Conservation (phyloP, 2,797 vertebrate species). For the Spea hammondii region DNA sequence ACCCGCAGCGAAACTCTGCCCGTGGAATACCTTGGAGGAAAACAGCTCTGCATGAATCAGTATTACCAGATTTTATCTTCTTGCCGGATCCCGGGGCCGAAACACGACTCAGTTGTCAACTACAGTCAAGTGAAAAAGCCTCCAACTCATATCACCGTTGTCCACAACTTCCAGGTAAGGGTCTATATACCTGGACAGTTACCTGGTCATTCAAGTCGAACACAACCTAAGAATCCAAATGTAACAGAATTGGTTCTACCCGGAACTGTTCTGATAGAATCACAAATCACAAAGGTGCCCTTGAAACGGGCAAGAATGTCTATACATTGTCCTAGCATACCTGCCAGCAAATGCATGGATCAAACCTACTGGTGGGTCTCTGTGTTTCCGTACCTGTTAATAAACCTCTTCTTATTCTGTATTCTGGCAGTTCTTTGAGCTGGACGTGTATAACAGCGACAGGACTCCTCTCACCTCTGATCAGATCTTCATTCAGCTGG, state of each 20-base stretch:
- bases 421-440: constrained; percentile 81
- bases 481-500: constrained; percentile 90
- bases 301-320: too few relatives aligned
- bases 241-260: too few relatives aligned
- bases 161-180: constrained; percentile 95
- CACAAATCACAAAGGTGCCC: too few relatives aligned
- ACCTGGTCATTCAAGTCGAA: too few relatives aligned
- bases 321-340: too few relatives aligned
- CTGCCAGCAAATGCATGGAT: not conserved
- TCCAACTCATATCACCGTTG: constrained; percentile 86
- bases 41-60: constrained; percentile 96
- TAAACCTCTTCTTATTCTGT: not conserved
- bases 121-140: constrained; percentile 72
- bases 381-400: not conserved
- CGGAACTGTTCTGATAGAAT: too few relatives aligned
- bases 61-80: constrained; percentile 95
- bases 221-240: too few relatives aligned
- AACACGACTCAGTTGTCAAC: constrained; percentile 84
- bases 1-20: constrained; percentile 81
- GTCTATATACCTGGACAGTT: too few relatives aligned
- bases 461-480: constrained; percentile 84
- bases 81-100: constrained; percentile 89
- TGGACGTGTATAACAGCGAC: constrained; percentile 93
- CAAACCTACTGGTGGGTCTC: not conserved
- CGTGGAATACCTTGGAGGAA: constrained; percentile 83